Conservation (phyloP, 2,888 invertebrate genomes). For the Nomada ruficornis region DNA sequence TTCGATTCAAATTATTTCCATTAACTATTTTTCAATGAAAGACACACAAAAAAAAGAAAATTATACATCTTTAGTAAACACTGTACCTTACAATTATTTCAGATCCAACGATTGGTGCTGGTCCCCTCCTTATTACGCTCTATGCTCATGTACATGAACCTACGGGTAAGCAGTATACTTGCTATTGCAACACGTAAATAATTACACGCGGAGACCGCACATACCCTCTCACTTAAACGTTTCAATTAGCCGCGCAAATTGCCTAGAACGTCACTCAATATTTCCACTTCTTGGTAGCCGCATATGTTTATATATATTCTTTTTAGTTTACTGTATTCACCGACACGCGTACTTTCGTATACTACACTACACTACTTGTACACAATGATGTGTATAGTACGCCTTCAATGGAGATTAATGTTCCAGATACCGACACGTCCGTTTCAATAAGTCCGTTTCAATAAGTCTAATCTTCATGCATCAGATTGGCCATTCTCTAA, state of each 20-base stretch:
- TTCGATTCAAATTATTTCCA: neutral
- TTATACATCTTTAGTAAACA: too few relatives aligned
- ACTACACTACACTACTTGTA: too few relatives aligned
- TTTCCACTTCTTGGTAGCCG: neutral
- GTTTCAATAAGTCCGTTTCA: constrained; percentile 12
- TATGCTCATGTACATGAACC: constrained; percentile 90
- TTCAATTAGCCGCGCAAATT: neutral
- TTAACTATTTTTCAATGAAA: too few relatives aligned
- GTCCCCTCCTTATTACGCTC: constrained; percentile 94
- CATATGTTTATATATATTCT: too few relatives aligned
- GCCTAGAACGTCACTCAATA: neutral
- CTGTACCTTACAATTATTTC: constrained; percentile 69
- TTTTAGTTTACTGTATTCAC: too few relatives aligned
- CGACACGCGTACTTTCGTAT: too few relatives aligned
- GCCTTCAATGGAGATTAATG: neutral
- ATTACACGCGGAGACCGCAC: neutral
- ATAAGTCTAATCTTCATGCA: neutral
- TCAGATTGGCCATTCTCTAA: neutral
- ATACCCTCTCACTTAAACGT: neutral
- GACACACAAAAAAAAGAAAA: too few relatives aligned
- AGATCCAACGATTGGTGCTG: constrained; percentile 92
- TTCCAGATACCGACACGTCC: neutral
- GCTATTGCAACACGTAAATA: neutral
- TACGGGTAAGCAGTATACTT: constrained; percentile 83
- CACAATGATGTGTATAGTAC: too few relatives aligned